Conservation (phyloP, 2,113 vertebrate species). For the Sinocyclocheilus anophthalmus region DNA sequence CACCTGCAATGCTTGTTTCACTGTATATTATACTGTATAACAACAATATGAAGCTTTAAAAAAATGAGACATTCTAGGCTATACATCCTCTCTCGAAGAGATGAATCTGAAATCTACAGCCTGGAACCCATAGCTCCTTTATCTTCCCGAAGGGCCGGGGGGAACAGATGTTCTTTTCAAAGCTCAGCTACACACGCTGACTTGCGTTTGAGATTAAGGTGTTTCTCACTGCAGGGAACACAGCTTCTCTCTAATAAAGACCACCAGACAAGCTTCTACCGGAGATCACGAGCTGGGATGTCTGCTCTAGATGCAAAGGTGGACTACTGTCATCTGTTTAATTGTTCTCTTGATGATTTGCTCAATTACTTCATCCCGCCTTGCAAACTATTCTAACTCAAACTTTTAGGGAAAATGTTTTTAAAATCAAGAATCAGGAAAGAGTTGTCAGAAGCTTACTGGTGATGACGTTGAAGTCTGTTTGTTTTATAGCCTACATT, state of each 20-base stretch:
- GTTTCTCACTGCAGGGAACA: constrained; percentile 15
- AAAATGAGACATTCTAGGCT: background rate
- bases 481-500: background rate
- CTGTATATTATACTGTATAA: background rate
- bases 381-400: background rate
- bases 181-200: constrained; percentile 22
- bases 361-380: background rate
- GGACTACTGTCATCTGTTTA: constrained; percentile 7
- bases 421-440: background rate
- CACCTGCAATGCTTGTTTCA: background rate
- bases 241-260: constrained; percentile 4
- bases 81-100: background rate
- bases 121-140: constrained; percentile 8
- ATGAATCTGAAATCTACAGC: background rate
- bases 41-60: background rate
- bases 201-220: constrained; percentile 38
- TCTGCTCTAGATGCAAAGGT: background rate
- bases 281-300: background rate
- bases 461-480: background rate
- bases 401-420: background rate
- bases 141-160: background rate
- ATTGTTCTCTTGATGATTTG: constrained; percentile 13
- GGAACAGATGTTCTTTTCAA: constrained; percentile 18
- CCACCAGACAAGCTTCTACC: constrained; percentile 25
- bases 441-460: background rate